A percentile compares a stretch with the other conserved stretches of the same genome.
Evolutionary conservation across 2,888 invertebrate genomes (phyloP).

Genomic region (Imbricaverruca yamaguchii): DNA sequence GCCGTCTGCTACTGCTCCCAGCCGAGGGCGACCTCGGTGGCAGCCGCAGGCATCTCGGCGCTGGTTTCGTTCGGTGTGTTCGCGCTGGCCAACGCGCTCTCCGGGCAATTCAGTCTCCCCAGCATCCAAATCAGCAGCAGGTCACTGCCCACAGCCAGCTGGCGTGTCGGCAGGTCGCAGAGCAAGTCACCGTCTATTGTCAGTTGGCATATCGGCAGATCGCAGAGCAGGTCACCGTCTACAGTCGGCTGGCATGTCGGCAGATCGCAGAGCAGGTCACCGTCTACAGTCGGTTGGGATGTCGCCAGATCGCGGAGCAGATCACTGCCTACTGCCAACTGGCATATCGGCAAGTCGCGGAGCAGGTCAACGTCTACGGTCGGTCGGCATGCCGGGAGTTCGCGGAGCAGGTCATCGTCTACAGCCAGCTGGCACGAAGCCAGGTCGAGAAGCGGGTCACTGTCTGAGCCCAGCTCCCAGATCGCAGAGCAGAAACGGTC

Average conservation of each 20-base stretch:
- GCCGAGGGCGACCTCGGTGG: neutral
- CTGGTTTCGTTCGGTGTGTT: neutral
- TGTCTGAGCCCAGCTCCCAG: too few species aligned
- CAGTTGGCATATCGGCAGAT: neutral
- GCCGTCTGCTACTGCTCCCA: constrained; percentile 3
- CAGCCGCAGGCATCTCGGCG: neutral
- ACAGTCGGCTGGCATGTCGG: neutral
- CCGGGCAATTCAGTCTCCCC: neutral
- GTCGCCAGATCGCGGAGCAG: too few species aligned
- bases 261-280: neutral
- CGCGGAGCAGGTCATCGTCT: neutral
- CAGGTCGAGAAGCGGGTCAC: too few species aligned
- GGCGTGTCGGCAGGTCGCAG: too few species aligned
- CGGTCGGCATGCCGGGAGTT: neutral
- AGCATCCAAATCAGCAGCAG: too few species aligned
- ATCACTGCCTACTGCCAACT: too few species aligned
- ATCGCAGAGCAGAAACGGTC: too few species aligned
- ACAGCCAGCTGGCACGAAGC: too few species aligned
- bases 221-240: neutral
- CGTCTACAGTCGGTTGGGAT: too few species aligned
- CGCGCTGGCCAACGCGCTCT: neutral
- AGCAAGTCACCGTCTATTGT: too few species aligned
- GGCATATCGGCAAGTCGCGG: neutral
- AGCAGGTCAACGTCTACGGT: neutral
- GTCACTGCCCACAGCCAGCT: too few species aligned